A percentile compares a stretch with the other conserved stretches of the same genome.
These are phyloP conservation scores for Trachelipus rathkii DNA, from an alignment of 1,140 invertebrate species.

Conservation along the genomic window DNA sequence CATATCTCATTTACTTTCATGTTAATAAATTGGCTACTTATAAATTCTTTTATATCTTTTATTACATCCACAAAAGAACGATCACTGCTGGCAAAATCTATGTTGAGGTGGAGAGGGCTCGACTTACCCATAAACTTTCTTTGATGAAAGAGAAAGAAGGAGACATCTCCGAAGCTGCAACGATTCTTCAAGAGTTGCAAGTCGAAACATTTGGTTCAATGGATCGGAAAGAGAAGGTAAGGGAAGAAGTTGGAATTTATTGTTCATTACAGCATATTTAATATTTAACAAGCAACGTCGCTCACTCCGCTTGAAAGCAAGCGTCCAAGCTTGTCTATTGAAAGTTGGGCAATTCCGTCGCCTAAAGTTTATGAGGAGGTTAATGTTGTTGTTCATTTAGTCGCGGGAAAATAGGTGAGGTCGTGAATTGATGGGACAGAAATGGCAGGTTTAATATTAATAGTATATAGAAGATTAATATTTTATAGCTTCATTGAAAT, in stretches of 20 bases:
- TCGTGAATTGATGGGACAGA: background rate
- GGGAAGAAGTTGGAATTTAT: background rate
- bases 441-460: too few species aligned
- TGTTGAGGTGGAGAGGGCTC: conserved; percentile 96
- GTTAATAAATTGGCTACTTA: too few species aligned
- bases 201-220: conserved; percentile 99
- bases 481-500: too few species aligned
- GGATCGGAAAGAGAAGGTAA: conserved; percentile 90
- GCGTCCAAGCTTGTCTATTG: too few species aligned
- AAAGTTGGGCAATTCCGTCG: too few species aligned
- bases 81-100: conserved; percentile 70
- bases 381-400: too few species aligned
- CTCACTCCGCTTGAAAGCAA: background rate
- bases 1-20: too few species aligned
- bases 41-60: too few species aligned
- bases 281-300: background rate
- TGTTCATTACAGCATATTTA: background rate
- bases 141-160: conserved; percentile 90
- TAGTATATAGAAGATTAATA: too few species aligned
- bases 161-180: conserved; percentile 82
- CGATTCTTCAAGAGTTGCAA: conserved; percentile 94
- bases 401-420: background rate
- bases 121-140: conserved; percentile 89
- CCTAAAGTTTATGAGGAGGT: too few species aligned
- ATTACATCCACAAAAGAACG: conserved; percentile 26